phyloP scores from a whole-genome alignment of 2,888 invertebrate species.

The Ormyrus nitidulus region DNA sequence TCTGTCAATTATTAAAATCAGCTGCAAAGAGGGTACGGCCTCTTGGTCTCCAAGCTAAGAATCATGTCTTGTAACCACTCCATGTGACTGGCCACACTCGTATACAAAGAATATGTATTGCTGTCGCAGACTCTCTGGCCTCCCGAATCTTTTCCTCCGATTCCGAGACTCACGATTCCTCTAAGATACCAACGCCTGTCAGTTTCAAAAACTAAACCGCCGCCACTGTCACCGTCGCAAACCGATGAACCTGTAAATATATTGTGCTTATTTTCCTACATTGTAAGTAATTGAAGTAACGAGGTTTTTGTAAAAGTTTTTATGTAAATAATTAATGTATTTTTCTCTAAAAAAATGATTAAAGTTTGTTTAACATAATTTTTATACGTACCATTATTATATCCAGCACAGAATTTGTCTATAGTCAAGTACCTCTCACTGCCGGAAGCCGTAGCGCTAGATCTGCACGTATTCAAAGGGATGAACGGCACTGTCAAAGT shows the following conservation, averaged over 20 bases:
- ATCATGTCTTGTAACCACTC: conserved; percentile 70
- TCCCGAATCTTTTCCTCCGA: conserved; percentile 61
- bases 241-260: conserved; percentile 71
- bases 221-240: conserved; percentile 77
- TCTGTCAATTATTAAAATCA: conserved; percentile 2
- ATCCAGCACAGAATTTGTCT: conserved; percentile 74
- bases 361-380: conserved; percentile 19
- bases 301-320: background rate
- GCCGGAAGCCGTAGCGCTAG: conserved; percentile 52
- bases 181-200: conserved; percentile 72
- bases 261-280: background rate
- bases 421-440: conserved; percentile 65
- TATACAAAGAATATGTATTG: conserved; percentile 71
- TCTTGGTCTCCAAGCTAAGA: conserved; percentile 58
- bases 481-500: conserved; percentile 69
- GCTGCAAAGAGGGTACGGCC: conserved; percentile 46
- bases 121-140: conserved; percentile 66
- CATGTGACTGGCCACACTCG: conserved; percentile 68
- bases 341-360: background rate
- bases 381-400: conserved; percentile 69
- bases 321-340: background rate
- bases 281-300: background rate
- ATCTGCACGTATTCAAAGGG: conserved; percentile 63
- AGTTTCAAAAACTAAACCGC: conserved; percentile 73
- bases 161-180: conserved; percentile 75